Evolutionary conservation across 2,888 invertebrate species (phyloP).

Genomic region (Zygogramma bicolorata): DNA sequence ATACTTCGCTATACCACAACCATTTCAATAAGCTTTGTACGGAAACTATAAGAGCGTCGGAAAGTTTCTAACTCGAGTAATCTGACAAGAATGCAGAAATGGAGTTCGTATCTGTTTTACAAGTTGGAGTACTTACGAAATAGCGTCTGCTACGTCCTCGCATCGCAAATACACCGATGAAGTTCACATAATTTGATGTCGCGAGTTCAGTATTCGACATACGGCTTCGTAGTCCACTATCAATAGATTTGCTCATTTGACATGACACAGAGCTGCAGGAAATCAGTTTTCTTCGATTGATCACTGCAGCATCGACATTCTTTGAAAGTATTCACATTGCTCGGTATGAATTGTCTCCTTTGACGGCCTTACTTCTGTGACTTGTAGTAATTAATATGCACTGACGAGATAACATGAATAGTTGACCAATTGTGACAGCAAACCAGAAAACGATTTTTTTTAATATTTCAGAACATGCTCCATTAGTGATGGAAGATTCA

Average conservation of each 20-base stretch:
- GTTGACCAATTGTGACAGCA: too few species aligned
- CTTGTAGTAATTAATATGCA: too few species aligned
- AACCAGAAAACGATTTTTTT: too few species aligned
- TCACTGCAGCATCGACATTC: too few species aligned
- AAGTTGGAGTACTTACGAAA: constrained; percentile 29
- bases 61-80: constrained; percentile 31
- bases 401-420: too few species aligned
- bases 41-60: constrained; percentile 7
- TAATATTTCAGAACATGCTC: too few species aligned
- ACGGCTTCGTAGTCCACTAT: background rate
- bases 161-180: constrained; percentile 24
- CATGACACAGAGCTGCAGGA: background rate
- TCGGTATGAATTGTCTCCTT: too few species aligned
- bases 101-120: constrained; percentile 36
- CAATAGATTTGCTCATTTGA: background rate
- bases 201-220: background rate
- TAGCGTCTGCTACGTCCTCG: constrained; percentile 12
- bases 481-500: too few species aligned
- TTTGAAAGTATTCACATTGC: too few species aligned
- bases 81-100: constrained; percentile 33
- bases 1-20: background rate
- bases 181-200: constrained; percentile 15
- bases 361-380: too few species aligned
- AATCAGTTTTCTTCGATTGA: background rate
- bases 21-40: background rate